phyloP scores from a whole-genome alignment of 1,140 invertebrate species.

The Apis cerana region DNA sequence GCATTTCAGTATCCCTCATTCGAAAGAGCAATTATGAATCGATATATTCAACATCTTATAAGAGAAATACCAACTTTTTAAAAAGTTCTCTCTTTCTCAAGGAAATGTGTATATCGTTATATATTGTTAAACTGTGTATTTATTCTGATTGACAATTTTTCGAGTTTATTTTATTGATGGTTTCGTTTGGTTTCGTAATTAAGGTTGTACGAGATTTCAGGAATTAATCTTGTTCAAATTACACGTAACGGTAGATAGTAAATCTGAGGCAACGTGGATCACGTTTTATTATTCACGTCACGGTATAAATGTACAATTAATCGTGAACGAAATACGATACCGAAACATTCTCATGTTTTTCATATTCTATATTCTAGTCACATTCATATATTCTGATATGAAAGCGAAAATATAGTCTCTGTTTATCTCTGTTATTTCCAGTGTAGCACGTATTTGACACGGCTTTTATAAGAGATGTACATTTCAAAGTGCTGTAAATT shows the following conservation, averaged over 20 bases:
- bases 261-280: background rate
- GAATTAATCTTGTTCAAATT: conserved; percentile 1
- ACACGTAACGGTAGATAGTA: too few species aligned
- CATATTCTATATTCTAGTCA: too few species aligned
- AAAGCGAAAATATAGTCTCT: too few species aligned
- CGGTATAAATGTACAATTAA: background rate
- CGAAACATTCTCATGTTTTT: background rate
- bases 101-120: too few species aligned
- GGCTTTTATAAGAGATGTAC: too few species aligned
- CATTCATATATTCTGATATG: too few species aligned
- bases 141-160: background rate
- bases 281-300: background rate
- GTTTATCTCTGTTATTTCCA: too few species aligned
- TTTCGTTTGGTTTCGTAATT: background rate
- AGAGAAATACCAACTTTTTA: too few species aligned
- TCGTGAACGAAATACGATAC: background rate
- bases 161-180: too few species aligned
- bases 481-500: too few species aligned
- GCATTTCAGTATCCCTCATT: conserved; percentile 9
- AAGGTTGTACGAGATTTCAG: background rate
- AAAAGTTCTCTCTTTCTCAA: too few species aligned
- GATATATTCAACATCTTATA: background rate
- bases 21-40: conserved; percentile 35
- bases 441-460: too few species aligned
- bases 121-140: background rate